Base-by-base conservation (phyloP, 2,113 vertebrate species). In the Oriolus oriolus region DNA sequence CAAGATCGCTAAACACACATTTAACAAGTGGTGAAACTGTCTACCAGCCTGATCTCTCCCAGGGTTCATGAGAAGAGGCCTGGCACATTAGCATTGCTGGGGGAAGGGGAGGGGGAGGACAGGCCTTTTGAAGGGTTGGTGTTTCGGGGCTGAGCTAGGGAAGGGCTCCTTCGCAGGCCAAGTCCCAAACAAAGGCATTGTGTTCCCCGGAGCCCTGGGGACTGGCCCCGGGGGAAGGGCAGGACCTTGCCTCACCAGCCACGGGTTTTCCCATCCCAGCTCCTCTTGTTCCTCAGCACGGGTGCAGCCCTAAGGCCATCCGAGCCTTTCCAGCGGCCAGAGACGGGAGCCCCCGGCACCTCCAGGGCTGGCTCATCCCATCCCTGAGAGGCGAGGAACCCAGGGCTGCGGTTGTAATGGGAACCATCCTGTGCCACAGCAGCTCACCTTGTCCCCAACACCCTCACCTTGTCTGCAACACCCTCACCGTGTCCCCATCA, bases 41-140 rank as follows among this genome's bases (percentile, higher is more conserved):
- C 94, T 93, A 64, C 64, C 65, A 71, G 92, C 23, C 92, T 4
- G 47, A 60, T 86, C 83, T 92, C 96, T 91, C 84, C 88, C 95
- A 84, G 94, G 93, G 92, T 89, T 95, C 89, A 81, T 71, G 90
- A 71, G 96, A 94, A 93, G 95, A 89, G 82, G 49, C 47, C 94
- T 85, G 95, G 90, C 85, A 53, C 87, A 90, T 94, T 91, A 93
- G 87, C 91, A 37, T 85, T 0, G 86, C 93, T 78, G 93, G 69
- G 93, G 74, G 87, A 86, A 61, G 79, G 49, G 93, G 75, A 57
- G 84, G 81, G 69, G 87, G 79, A 21, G 60, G 22, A 21, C 79
- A 7, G 78, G 42, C 81, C 60, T 85, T 89, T 88, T 64, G 92
- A 90, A 93, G 85, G 87, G 85, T 68, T 89, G 81, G 59, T 60